These are phyloP conservation scores for Bradysia coprophila DNA, from an alignment of 1,140 invertebrate genomes.

Conservation along the genomic window DNA sequence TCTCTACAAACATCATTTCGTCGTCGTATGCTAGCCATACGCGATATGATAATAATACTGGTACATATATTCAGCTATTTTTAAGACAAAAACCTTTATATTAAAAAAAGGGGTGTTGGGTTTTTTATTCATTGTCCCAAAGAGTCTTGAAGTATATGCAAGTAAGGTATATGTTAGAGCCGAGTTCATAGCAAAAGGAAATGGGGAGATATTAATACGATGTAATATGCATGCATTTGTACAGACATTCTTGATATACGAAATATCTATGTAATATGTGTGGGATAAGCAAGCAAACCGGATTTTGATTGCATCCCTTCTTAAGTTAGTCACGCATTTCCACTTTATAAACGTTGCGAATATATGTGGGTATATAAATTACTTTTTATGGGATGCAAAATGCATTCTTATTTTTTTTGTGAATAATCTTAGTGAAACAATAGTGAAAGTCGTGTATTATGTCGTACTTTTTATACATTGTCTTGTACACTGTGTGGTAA, in stretches of 20 bases:
- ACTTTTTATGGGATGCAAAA: no score
- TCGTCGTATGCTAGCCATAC: background rate
- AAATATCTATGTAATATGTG: no score
- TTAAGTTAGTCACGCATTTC: conserved; percentile 1
- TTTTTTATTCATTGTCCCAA: background rate
- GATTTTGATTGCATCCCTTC: background rate
- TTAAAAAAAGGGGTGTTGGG: background rate
- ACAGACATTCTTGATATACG: no score
- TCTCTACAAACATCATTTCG: background rate
- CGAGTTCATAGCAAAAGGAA: background rate
- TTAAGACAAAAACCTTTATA: background rate
- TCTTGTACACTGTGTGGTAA: no score
- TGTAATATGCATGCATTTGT: no score
- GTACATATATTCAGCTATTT: background rate
- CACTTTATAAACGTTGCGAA: background rate
- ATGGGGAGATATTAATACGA: background rate
- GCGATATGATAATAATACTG: background rate
- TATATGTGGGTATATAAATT: no score
- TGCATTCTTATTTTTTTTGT: no score
- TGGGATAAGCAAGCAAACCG: no score
- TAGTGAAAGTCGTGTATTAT: no score
- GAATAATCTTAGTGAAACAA: no score
- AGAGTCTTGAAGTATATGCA: background rate
- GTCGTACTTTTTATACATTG: no score
- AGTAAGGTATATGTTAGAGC: no score